Conservation (phyloP, 2,888 invertebrate species). For the Drepanosiphum platanoidis region DNA sequence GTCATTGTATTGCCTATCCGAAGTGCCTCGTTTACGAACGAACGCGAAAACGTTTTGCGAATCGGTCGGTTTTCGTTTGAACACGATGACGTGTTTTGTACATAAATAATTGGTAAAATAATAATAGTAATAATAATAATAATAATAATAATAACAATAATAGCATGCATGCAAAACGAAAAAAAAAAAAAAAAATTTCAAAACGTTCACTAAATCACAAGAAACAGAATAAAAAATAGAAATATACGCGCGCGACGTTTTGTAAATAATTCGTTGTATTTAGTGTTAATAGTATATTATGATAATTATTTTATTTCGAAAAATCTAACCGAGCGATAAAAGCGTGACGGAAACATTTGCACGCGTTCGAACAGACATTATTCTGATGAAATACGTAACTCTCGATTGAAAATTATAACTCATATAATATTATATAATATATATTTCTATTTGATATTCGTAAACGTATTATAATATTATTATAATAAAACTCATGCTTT, state of each 20-base stretch:
- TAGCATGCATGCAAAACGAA: constrained; percentile 27
- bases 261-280: too few relatives aligned
- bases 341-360: background rate
- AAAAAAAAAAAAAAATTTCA: background rate
- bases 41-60: background rate
- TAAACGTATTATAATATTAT: background rate
- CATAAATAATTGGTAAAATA: too few relatives aligned
- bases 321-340: too few relatives aligned
- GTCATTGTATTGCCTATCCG: constrained; percentile 13
- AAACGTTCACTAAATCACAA: background rate
- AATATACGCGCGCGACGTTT: background rate
- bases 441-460: constrained; percentile 37
- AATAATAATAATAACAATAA: too few relatives aligned
- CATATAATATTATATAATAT: background rate
- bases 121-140: too few relatives aligned
- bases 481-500: constrained; percentile 48
- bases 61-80: too few relatives aligned
- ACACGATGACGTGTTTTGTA: too few relatives aligned
- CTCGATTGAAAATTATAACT: background rate
- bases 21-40: background rate
- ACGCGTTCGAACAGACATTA: too few relatives aligned
- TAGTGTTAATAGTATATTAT: too few relatives aligned
- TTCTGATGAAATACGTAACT: too few relatives aligned
- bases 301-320: background rate
- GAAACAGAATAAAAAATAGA: constrained; percentile 16